Conservation (phyloP, 2,888 invertebrate genomes). For the Agrilus cyanescens region DNA sequence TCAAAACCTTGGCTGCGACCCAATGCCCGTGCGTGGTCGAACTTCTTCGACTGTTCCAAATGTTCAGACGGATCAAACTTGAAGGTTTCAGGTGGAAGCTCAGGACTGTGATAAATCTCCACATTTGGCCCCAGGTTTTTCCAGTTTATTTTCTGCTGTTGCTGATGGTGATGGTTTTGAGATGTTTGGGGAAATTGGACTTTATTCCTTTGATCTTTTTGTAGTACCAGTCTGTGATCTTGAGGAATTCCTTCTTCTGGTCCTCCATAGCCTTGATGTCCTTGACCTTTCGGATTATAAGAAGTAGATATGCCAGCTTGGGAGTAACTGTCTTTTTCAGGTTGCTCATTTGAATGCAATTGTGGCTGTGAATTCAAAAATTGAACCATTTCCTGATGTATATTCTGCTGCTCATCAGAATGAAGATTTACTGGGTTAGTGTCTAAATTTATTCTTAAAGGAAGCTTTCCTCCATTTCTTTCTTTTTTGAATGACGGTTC, state of each 20-base stretch:
- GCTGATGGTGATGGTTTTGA: not conserved
- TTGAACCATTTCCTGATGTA: no score
- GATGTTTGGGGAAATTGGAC: no score
- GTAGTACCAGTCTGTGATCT: no score
- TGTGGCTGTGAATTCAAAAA: no score
- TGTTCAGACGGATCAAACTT: constrained; percentile 1
- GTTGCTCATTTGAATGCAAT: no score
- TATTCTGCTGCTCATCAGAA: no score
- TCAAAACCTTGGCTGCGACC: constrained; percentile 38
- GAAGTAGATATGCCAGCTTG: no score
- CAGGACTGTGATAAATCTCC: constrained; percentile 25
- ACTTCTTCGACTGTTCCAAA: constrained; percentile 18
- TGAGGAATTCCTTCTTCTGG: not conserved
- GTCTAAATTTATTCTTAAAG: no score
- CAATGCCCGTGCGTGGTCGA: constrained; percentile 36
- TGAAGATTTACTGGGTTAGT: no score
- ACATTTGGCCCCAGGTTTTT: constrained; percentile 25
- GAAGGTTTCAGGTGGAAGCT: constrained; percentile 10
- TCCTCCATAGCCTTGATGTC: not conserved
- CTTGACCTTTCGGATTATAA: not conserved
- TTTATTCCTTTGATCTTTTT: no score
- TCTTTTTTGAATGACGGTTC: not conserved
- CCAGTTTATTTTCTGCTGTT: constrained; percentile 17
- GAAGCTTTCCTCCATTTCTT: not conserved
- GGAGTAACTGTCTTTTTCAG: no score